phyloP scores from a whole-genome alignment of 2,888 invertebrate species.

The Drosophila fulvimacula region DNA sequence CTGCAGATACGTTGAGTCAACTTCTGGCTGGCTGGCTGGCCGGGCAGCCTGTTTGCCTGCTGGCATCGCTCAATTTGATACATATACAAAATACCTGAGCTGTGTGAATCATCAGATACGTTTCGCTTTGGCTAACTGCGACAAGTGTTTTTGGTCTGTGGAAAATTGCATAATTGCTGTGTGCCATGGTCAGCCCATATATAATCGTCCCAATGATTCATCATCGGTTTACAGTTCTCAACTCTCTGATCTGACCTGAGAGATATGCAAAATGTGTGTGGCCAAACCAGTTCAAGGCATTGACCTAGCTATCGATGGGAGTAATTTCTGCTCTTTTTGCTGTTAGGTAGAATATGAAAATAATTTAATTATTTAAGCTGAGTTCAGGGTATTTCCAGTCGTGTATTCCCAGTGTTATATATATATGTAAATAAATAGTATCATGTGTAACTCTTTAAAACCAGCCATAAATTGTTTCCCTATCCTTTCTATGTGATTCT shows the following conservation, averaged over 20 bases:
- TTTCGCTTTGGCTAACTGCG: conserved; percentile 42
- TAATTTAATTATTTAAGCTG: background rate
- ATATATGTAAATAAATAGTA: background rate
- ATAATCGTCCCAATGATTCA: conserved; percentile 63
- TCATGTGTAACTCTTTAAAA: background rate
- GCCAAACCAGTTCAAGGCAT: conserved; percentile 3
- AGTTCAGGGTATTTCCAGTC: background rate
- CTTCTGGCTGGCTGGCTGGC: conserved; percentile 29
- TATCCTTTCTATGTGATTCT: conserved; percentile 4
- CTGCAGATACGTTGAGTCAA: conserved; percentile 30
- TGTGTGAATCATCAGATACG: conserved; percentile 69
- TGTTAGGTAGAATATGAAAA: no score
- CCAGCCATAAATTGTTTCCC: fast-evolving
- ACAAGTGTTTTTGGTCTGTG: conserved; percentile 64
- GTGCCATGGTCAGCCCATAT: conserved; percentile 41
- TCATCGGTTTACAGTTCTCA: conserved; percentile 14
- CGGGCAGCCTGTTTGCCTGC: conserved; percentile 30
- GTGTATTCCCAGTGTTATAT: background rate
- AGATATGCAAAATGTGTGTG: conserved; percentile 28
- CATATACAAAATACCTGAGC: conserved; percentile 45
- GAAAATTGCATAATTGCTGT: conserved; percentile 73
- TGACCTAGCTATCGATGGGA: background rate
- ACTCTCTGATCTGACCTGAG: conserved; percentile 24
- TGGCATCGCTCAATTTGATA: conserved; percentile 49
- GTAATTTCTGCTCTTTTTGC: background rate